Evolutionary conservation across 2,797 vertebrate species (phyloP), one percentile per base, ranked within the genome.

Genomic region (Psittacula echo): DNA sequence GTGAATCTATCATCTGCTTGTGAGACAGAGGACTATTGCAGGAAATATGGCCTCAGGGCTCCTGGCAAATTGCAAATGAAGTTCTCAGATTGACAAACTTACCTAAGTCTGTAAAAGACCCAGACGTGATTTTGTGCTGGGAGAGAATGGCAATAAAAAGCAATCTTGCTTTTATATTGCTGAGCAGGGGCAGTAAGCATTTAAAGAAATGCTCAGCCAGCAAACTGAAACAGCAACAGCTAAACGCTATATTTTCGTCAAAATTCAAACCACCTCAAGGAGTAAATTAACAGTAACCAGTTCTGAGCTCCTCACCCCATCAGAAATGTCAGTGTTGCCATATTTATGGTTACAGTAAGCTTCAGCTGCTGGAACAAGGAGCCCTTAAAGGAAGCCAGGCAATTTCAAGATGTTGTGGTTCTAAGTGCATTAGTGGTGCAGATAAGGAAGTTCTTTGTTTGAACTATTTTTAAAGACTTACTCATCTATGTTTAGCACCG

Each of bases 391-490:
- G 41, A 96, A 91, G 48, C 8, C 37, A 94, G n/a, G 66, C 48
- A 53, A 76, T 84, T 75, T 78, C 56, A 79, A 64, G 70, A 84
- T n/a, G 19, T 20, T 22, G 30, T 79, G 11, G 44, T 78, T 94
- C 7, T 47, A 90, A 93, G 41, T 41, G 66, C 24, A 62, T 93
- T 84, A 75, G 13, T 73, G 87, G 92, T 86, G 26, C 84, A 93
- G 85, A 89, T 76, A 65, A 65, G 71, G 71, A 48, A 73, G 53
- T 24, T 90, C 29, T 77, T 90, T 91, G 74, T 79, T 77, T 77
- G 84, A 68, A 74, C 77, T 96, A 53, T 87, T 96, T 96, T 95
- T 87, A 92, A 93, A 95, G 82, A 90, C n/a, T 95, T 94, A 80
- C 62, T 94, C 62, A 76, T 81, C 82, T 94, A 24, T 93, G 87